Evolutionary conservation across 2,888 invertebrate genomes (phyloP).

Genomic region (Latrodectus hesperus): DNA sequence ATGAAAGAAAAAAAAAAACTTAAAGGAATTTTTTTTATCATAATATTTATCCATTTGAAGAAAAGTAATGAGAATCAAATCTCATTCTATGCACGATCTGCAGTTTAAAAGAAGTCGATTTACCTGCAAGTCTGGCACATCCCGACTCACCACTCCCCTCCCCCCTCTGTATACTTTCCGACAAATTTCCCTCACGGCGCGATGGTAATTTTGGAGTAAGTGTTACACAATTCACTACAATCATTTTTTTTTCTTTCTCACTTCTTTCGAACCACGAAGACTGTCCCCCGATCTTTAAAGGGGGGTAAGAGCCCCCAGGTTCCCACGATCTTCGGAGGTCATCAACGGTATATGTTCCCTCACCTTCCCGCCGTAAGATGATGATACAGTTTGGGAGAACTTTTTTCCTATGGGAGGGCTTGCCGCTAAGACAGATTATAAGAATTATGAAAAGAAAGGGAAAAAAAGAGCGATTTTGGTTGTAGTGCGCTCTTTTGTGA

Average conservation of each 20-base stretch:
- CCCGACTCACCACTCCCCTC: background rate
- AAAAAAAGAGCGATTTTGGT: background rate
- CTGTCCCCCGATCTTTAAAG: background rate
- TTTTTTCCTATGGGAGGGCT: background rate
- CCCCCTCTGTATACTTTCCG: background rate
- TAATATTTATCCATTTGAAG: no score
- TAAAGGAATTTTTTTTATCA: no score
- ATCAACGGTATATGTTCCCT: slow-evolving; percentile 37
- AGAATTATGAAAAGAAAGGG: background rate
- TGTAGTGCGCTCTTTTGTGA: background rate
- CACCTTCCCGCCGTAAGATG: slow-evolving; percentile 13
- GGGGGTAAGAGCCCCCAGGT: background rate
- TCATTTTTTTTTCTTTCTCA: background rate
- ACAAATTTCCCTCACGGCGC: slow-evolving; percentile 12
- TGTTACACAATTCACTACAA: slow-evolving; percentile 8
- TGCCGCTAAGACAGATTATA: no score
- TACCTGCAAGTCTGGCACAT: background rate
- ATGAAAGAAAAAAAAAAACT: no score
- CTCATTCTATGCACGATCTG: background rate
- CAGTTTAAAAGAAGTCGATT: background rate
- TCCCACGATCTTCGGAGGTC: slow-evolving; percentile 61
- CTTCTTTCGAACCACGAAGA: background rate
- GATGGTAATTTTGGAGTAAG: background rate
- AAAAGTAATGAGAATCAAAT: no score
- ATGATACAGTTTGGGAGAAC: slow-evolving; percentile 13